A percentile compares a stretch with the other conserved stretches of the same genome.
These are phyloP conservation scores for Lates japonicus DNA, from an alignment of 2,797 vertebrate genomes.

Conservation along the genomic window DNA sequence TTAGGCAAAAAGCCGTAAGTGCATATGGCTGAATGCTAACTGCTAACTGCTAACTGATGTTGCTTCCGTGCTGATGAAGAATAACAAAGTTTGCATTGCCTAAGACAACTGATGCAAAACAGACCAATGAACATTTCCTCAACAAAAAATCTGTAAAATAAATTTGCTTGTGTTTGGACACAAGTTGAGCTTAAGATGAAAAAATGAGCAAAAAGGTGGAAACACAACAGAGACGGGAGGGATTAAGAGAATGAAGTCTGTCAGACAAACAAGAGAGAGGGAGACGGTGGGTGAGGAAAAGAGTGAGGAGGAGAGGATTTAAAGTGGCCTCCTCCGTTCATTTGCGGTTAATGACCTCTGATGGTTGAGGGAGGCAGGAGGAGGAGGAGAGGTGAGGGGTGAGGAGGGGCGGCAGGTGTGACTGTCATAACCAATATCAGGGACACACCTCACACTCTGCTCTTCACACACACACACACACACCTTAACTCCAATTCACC, in stretches of 20 bases:
- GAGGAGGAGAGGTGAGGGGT: slow-evolving; percentile 64
- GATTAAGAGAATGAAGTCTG: too few species aligned
- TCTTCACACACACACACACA: slow-evolving; percentile 28
- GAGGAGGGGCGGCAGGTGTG: slow-evolving; percentile 80
- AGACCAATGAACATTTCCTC: too few species aligned
- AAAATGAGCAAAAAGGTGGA: not conserved
- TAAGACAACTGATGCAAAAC: not conserved
- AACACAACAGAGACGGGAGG: too few species aligned
- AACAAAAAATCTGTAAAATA: not conserved
- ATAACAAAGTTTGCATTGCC: not conserved
- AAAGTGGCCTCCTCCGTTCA: too few species aligned
- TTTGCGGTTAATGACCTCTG: slow-evolving; percentile 58
- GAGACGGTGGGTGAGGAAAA: too few species aligned
- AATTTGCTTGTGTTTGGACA: not conserved
- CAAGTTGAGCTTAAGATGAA: not conserved
- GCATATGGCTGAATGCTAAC: too few species aligned
- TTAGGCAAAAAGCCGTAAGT: too few species aligned
- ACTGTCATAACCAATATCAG: slow-evolving; percentile 89
- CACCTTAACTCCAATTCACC: slow-evolving; percentile 13
- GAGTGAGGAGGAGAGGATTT: too few species aligned
- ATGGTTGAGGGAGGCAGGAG: slow-evolving; percentile 54
- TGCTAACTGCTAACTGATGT: not conserved
- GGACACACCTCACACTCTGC: slow-evolving; percentile 22
- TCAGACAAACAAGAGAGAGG: too few species aligned
- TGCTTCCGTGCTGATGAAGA: slow-evolving; percentile 7